Evolutionary conservation across 2,797 vertebrate genomes (phyloP), one percentile per base, ranked within the genome.

Genomic region (Lagocephalus sceleratus): DNA sequence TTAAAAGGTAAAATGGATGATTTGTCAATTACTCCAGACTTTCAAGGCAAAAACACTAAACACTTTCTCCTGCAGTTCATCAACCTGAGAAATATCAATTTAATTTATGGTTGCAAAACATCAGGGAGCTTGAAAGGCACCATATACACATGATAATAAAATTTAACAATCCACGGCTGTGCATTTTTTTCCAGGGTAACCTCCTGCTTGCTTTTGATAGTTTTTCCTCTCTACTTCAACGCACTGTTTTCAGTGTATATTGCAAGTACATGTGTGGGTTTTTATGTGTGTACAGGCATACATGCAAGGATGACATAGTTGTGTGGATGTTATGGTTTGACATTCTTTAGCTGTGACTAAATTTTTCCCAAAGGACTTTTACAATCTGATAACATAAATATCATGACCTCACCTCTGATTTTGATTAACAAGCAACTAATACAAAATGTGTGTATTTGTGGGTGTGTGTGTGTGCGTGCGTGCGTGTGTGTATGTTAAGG

Each of bases 331-430:
- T 63, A 60, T 71, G 39, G 21, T 79, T 60, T 62, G 40, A 79
- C 60, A 78, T 81, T 73, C 57, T 68, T 60, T 47, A 38, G 51
- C 68, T 59, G 38, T 79, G 76, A 86, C 54, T 32, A 26, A 73
- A 73, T 73, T 23, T 35, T 54, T 63, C 60, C 75, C 64, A 50
- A 45, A 66, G 41, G 57, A 25, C 5, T 45, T 59, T 54, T 45
- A 58, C 65, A 77, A 63, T 77, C 68, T 67, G 60, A 83, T 71
- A 81, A 64, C 59, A 59, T 57, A 41, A 54, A 51, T 68, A 55
- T 63, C 58, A 62, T 38, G 54, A 45, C 66, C 50, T 73, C 58
- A 78, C 61, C 57, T 62, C 64, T 78, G 68, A 83, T 66, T 60
- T 76, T 35, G 51, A 65, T 70, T 60, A 74, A 55, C 35, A 47